Percentiles rank a stretch among this genome's conserved stretches.
Evolutionary conservation across 2,888 invertebrate genomes (phyloP).

Genomic region (Agonopterix arenella): DNA sequence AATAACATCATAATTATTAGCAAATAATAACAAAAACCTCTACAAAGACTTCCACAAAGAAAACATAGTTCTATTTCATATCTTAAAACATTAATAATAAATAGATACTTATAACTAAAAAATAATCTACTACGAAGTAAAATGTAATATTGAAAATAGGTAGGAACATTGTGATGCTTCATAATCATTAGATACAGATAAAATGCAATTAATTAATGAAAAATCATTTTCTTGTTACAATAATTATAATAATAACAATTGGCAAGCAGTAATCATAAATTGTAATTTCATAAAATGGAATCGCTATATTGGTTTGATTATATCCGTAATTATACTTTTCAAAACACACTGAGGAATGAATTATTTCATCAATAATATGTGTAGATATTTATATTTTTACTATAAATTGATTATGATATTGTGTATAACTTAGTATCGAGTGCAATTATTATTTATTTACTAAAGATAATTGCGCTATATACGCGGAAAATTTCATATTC

Average conservation of each 20-base stretch:
- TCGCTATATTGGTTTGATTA: slow-evolving; percentile 12
- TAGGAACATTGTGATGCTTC: slow-evolving; percentile 58
- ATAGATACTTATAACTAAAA: slow-evolving; percentile 49
- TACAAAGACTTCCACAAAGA: slow-evolving; percentile 60
- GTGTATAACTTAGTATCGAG: slow-evolving; percentile 16
- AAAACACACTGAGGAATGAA: slow-evolving; percentile 14
- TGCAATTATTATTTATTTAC: slow-evolving; percentile 22
- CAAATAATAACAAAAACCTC: slow-evolving; percentile 63
- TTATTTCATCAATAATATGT: not conserved
- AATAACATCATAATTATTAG: slow-evolving; percentile 39
- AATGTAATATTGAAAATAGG: slow-evolving; percentile 34
- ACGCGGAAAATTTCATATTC: slow-evolving; percentile 6
- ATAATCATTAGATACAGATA: slow-evolving; percentile 3
- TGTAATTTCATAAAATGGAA: slow-evolving; percentile 35
- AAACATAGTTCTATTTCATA: slow-evolving; percentile 40
- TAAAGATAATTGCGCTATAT: slow-evolving; percentile 14
- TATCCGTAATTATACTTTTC: slow-evolving; percentile 12
- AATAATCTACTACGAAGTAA: slow-evolving; percentile 30
- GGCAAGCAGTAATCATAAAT: slow-evolving; percentile 34
- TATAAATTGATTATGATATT: no score
- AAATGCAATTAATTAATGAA: not conserved
- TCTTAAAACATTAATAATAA: slow-evolving; percentile 47
- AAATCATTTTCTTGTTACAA: slow-evolving; percentile 13
- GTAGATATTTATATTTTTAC: not conserved
- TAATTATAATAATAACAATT: slow-evolving; percentile 41